Conservation (phyloP, 2,888 invertebrate genomes). For the Nomada ruficornis region DNA sequence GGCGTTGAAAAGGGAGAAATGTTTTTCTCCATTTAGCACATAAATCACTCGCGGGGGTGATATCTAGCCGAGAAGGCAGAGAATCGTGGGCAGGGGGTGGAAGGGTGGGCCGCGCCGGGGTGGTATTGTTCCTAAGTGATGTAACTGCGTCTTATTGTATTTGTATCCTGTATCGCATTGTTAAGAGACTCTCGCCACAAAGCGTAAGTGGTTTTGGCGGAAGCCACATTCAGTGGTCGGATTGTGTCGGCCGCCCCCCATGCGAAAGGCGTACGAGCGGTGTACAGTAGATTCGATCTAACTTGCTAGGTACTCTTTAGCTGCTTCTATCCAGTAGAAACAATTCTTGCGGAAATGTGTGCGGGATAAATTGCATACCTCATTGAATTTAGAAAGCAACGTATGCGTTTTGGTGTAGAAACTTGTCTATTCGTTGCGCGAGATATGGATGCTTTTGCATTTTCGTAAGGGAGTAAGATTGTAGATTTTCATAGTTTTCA, state of each 20-base stretch:
- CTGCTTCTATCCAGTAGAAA: background rate
- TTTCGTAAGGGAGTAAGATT: no score
- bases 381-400: background rate
- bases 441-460: background rate
- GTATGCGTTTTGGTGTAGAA: background rate
- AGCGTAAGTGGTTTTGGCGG: slow-evolving; percentile 85
- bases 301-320: slow-evolving; percentile 58
- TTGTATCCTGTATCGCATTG: slow-evolving; percentile 85
- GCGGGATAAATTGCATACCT: background rate
- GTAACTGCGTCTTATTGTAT: slow-evolving; percentile 85
- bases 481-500: no score
- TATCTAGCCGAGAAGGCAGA: slow-evolving; percentile 60
- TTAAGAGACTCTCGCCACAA: slow-evolving; percentile 83
- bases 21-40: slow-evolving; percentile 84
- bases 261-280: slow-evolving; percentile 64
- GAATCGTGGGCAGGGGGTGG: slow-evolving; percentile 48
- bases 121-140: slow-evolving; percentile 84
- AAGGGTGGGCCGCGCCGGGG: slow-evolving; percentile 67
- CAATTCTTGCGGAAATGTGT: background rate
- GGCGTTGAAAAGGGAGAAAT: slow-evolving; percentile 77
- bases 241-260: slow-evolving; percentile 78
- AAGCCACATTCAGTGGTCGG: slow-evolving; percentile 84
- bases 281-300: slow-evolving; percentile 74
- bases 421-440: no score
- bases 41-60: slow-evolving; percentile 79